Base-by-base conservation (phyloP, 1,140 invertebrate species). In the Drosophila novamexicana region DNA sequence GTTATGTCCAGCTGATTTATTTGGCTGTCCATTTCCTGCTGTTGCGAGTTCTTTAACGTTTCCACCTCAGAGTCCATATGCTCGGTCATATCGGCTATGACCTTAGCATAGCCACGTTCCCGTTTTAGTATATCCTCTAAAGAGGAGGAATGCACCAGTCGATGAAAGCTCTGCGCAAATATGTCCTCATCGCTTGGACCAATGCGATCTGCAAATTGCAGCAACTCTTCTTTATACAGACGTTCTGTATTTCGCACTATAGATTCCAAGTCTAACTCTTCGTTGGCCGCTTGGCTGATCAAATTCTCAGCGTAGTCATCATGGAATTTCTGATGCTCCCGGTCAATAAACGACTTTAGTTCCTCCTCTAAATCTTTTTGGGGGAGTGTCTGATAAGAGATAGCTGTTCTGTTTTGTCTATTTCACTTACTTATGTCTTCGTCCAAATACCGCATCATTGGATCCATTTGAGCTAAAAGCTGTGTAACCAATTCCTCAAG, bases 141-240 rank as follows among this genome's bases (percentile, higher is more conserved):
- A 6, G 96, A 92, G 0, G 91, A 96, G 12, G 96, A 96, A 92
- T 97, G 97, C 6, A 97, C 96, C 40, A 98, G 91, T 77, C 91
- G 57, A 90, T 97, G 96, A 92, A 97, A 98, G 61, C 96, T 96
- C 59, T 96, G 95, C 12, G 96, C 95, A 94, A 97, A 96, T 44
- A 97, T 93, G 88, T 96, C 95, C 86, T 96, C 95, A 93, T 97
- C 95, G 4, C 95, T 95, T 12, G 96, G 94, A 52, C 95, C 95
- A 58, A 95, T 94, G 44, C 94, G 94, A 81, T 96, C 95, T 0
- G 95, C 94, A 93, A 95, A 95, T 85, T 95, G 95, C 32, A 94
- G 91, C 14, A 94, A 93, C 89, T 96, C 96, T 75, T 96, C 93
- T 91, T 94, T 95, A 77, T 95, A 96, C 42, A 94, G 91, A 74